Evolutionary conservation across 2,888 invertebrate genomes (phyloP).

Genomic region (Eurytoma adleriae): DNA sequence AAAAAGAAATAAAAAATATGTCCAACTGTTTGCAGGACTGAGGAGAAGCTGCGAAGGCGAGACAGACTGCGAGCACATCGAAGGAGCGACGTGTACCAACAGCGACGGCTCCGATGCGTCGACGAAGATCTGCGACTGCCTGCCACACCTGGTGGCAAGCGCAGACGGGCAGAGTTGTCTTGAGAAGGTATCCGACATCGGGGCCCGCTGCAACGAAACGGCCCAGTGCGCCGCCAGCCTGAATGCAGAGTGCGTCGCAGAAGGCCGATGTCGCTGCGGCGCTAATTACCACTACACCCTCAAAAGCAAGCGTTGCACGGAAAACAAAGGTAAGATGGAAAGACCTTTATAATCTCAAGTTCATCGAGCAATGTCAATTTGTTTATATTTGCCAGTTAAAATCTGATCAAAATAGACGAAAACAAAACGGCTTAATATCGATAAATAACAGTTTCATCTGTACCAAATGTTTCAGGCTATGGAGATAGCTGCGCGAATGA

Average conservation of each 20-base stretch:
- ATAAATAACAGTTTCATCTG: too few species aligned
- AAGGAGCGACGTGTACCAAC: slow-evolving; percentile 26
- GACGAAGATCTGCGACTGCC: slow-evolving; percentile 29
- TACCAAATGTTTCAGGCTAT: slow-evolving; percentile 17
- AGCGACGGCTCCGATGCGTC: neutral
- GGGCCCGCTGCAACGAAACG: neutral
- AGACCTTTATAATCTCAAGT: too few species aligned
- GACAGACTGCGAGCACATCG: slow-evolving; percentile 24
- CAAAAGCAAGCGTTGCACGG: slow-evolving; percentile 15
- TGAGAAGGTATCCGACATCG: neutral
- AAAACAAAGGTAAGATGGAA: slow-evolving; percentile 30
- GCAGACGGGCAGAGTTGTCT: slow-evolving; percentile 16
- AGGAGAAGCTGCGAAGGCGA: neutral
- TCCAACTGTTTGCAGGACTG: neutral
- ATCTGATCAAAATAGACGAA: neutral
- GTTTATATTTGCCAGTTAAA: too few species aligned
- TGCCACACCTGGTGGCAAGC: neutral
- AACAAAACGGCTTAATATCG: too few species aligned
- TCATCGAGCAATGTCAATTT: too few species aligned
- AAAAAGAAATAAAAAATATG: neutral
- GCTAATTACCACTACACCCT: slow-evolving; percentile 4
- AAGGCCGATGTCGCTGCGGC: slow-evolving; percentile 24
- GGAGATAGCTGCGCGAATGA: slow-evolving; percentile 29
- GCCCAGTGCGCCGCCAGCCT: slow-evolving; percentile 24
- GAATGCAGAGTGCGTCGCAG: neutral